Evolutionary conservation across 2,113 vertebrate species (phyloP).

Genomic region (Mirounga angustirostris): DNA sequence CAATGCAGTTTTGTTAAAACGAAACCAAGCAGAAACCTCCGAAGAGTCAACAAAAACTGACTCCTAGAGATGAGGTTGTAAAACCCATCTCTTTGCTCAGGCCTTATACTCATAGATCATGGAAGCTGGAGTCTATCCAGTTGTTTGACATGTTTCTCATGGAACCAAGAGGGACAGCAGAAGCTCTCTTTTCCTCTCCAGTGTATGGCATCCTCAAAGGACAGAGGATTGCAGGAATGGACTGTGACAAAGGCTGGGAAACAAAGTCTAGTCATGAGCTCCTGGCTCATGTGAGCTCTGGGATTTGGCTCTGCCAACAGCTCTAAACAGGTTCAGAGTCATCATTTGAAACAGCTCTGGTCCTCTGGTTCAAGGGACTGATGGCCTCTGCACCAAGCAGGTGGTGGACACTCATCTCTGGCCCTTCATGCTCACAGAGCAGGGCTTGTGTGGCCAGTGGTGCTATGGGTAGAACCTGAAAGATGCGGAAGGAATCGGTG

Average conservation of each 20-base stretch:
- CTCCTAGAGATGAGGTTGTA: not conserved
- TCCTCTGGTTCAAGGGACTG: not conserved
- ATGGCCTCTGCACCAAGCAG: not conserved
- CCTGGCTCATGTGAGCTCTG: not conserved
- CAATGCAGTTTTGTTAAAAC: conserved; percentile 19
- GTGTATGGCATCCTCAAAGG: not conserved
- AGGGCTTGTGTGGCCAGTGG: not conserved
- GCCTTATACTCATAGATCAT: not conserved
- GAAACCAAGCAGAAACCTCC: conserved; percentile 9
- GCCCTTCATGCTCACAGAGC: not conserved
- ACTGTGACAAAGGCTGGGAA: not conserved
- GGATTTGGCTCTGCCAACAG: not conserved
- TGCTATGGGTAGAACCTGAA: not conserved
- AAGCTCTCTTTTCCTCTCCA: not conserved
- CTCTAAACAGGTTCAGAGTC: not conserved
- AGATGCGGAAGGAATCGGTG: not conserved
- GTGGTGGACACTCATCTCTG: not conserved
- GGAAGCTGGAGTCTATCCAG: not conserved
- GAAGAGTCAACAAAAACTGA: conserved; percentile 29
- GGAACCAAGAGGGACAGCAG: not conserved
- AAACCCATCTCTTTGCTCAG: not conserved
- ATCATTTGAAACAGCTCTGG: not conserved
- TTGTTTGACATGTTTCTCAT: not conserved
- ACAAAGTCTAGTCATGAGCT: not conserved
- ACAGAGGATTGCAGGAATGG: not conserved